phyloP scores from a whole-genome alignment of 1,140 invertebrate genomes.

The Drosophila pseudoobscura region DNA sequence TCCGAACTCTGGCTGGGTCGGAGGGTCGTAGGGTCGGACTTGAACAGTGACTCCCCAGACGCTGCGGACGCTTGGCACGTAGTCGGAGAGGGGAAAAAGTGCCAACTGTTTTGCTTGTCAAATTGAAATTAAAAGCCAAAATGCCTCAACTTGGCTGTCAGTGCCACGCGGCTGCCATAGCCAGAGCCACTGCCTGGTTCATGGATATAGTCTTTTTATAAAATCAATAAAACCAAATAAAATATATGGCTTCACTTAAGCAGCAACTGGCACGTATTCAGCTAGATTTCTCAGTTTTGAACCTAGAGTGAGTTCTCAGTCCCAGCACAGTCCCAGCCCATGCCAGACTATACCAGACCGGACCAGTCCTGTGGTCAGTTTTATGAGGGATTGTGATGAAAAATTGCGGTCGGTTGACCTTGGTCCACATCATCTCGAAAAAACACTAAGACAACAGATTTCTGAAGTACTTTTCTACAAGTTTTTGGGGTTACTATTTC shows the following conservation, averaged over 20 bases:
- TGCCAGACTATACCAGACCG: slow-evolving; percentile 8
- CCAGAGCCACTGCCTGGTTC: slow-evolving; percentile 15
- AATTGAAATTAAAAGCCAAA: slow-evolving; percentile 80
- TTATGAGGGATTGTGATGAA: slow-evolving; percentile 50
- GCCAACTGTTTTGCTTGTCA: slow-evolving; percentile 75
- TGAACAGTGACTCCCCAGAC: slow-evolving; percentile 27
- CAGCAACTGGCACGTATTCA: slow-evolving; percentile 35
- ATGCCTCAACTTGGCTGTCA: slow-evolving; percentile 48
- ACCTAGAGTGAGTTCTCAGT: slow-evolving; percentile 1
- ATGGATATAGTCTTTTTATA: slow-evolving; percentile 62
- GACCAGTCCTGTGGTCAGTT: slow-evolving; percentile 31
- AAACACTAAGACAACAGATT: slow-evolving; percentile 13
- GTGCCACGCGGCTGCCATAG: no score
- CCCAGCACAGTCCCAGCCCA: slow-evolving; percentile 11
- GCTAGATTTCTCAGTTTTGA: slow-evolving; percentile 17
- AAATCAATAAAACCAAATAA: slow-evolving; percentile 79
- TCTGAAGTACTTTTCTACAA: slow-evolving; percentile 8
- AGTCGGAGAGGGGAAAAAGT: slow-evolving; percentile 38
- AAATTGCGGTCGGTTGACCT: slow-evolving; percentile 71
- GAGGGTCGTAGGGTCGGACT: no score
- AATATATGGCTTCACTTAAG: slow-evolving; percentile 49
- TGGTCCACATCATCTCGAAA: slow-evolving; percentile 20
- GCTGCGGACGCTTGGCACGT: slow-evolving; percentile 34
- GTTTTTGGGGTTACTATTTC: neutral
- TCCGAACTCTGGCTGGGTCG: slow-evolving; percentile 1